Evolutionary conservation across 2,888 invertebrate species (phyloP).

Genomic region (Lasiommata megera): DNA sequence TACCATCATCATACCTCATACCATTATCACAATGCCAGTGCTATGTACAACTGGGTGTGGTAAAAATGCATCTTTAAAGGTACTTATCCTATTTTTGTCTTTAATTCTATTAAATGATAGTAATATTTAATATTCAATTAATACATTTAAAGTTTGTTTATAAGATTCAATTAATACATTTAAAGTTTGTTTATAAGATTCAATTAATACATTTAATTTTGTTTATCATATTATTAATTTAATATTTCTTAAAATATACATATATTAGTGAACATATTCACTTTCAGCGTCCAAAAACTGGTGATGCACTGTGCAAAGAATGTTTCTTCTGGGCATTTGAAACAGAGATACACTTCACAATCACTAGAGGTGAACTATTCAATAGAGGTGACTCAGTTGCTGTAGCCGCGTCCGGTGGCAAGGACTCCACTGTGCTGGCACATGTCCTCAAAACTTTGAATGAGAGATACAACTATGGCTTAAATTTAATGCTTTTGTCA

Average conservation of each 20-base stretch:
- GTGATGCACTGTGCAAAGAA: constrained; percentile 94
- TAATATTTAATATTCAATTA: too few relatives aligned
- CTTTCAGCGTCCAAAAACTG: constrained; percentile 92
- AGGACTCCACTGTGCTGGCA: constrained; percentile 98
- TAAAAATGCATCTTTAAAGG: constrained; percentile 88
- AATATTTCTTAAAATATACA: too few relatives aligned
- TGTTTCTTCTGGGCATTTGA: constrained; percentile 98
- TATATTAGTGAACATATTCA: too few relatives aligned
- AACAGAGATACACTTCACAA: constrained; percentile 96
- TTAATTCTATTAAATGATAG: neutral
- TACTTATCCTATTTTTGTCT: constrained; percentile 42
- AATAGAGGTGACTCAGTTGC: constrained; percentile 92
- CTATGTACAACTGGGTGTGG: constrained; percentile 87
- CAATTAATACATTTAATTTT: too few relatives aligned
- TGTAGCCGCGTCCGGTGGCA: constrained; percentile 95
- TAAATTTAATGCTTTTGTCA: constrained; percentile 94
- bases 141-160: too few relatives aligned
- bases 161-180: too few relatives aligned
- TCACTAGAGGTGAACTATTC: constrained; percentile 90
- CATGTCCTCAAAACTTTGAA: constrained; percentile 96
- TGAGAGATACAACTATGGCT: constrained; percentile 92
- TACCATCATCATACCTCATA: too few relatives aligned
- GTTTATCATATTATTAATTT: constrained; percentile 15
- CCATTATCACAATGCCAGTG: constrained; percentile 81
- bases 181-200: too few relatives aligned